phyloP scores from a whole-genome alignment of 2,797 vertebrate species.

The Liparis tanakae region DNA sequence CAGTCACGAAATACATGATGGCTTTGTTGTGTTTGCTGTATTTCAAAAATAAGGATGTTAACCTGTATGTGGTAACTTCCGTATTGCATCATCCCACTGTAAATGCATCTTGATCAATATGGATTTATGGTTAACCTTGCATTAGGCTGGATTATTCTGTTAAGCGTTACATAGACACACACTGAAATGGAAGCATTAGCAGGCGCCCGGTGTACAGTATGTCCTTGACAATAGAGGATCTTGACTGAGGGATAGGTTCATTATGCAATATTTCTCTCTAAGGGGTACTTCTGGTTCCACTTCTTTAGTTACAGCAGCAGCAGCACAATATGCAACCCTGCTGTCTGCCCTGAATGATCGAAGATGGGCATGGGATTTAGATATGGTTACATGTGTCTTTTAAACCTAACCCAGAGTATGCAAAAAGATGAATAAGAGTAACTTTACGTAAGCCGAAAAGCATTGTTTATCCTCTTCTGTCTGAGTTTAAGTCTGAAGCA shows the following conservation, averaged over 20 bases:
- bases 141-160: constrained; percentile 4
- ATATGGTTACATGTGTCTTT: constrained; percentile 37
- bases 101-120: constrained; percentile 45
- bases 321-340: constrained; percentile 14
- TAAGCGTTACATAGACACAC: constrained; percentile 9
- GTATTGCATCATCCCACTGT: constrained; percentile 8
- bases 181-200: constrained; percentile 35
- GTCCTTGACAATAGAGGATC: constrained; percentile 59
- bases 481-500: background rate
- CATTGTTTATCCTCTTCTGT: constrained; percentile 1
- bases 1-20: constrained; percentile 35
- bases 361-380: constrained; percentile 22
- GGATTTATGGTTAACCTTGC: constrained; percentile 34
- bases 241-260: constrained; percentile 50
- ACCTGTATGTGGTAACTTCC: constrained; percentile 34
- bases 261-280: constrained; percentile 58
- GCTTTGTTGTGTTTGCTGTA: constrained; percentile 38
- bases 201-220: constrained; percentile 36
- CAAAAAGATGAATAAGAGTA: constrained; percentile 11
- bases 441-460: constrained; percentile 2
- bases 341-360: constrained; percentile 43
- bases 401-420: background rate
- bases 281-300: constrained; percentile 50
- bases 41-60: constrained; percentile 21
- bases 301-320: constrained; percentile 34